Conservation (phyloP, 1,140 invertebrate genomes). For the Atta colombica region DNA sequence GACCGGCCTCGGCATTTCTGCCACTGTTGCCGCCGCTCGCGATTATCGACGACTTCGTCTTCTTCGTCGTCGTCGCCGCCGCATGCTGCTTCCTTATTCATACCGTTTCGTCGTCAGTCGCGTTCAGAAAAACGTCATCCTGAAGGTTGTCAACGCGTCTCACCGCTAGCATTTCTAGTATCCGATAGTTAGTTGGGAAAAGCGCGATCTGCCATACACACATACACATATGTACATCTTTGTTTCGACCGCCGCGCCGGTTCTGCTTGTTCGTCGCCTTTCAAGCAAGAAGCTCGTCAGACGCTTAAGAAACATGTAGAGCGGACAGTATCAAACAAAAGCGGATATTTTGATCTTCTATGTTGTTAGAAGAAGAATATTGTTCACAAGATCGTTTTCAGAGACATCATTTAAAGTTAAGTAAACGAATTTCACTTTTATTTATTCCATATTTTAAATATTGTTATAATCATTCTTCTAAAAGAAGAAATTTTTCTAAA, state of each 20-base stretch:
- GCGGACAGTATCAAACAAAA: slow-evolving; percentile 11
- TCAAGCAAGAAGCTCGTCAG: slow-evolving; percentile 7
- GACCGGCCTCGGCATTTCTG: slow-evolving; percentile 80
- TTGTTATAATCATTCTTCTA: not conserved
- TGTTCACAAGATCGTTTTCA: not conserved
- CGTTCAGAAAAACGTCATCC: slow-evolving; percentile 60
- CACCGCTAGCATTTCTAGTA: slow-evolving; percentile 27
- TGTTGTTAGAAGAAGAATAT: not conserved
- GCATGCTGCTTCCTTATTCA: slow-evolving; percentile 76
- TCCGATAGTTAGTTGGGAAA: not conserved
- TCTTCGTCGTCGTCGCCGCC: slow-evolving; percentile 19
- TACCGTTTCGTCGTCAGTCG: slow-evolving; percentile 56
- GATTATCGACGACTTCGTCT: slow-evolving; percentile 59
- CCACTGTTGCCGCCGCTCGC: slow-evolving; percentile 55
- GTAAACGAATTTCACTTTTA: not conserved
- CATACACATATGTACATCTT: not conserved
- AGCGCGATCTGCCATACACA: slow-evolving; percentile 8
- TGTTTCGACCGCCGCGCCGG: not conserved
- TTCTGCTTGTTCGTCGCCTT: slow-evolving; percentile 13
- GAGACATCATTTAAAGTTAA: not conserved
- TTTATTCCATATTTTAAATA: not conserved
- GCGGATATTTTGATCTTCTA: slow-evolving; percentile 10
- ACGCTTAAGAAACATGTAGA: not conserved
- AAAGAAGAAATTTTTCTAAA: not conserved
- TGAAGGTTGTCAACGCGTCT: slow-evolving; percentile 26